Evolutionary conservation across 2,888 invertebrate species (phyloP).

Genomic region (Latheticus oryzae): DNA sequence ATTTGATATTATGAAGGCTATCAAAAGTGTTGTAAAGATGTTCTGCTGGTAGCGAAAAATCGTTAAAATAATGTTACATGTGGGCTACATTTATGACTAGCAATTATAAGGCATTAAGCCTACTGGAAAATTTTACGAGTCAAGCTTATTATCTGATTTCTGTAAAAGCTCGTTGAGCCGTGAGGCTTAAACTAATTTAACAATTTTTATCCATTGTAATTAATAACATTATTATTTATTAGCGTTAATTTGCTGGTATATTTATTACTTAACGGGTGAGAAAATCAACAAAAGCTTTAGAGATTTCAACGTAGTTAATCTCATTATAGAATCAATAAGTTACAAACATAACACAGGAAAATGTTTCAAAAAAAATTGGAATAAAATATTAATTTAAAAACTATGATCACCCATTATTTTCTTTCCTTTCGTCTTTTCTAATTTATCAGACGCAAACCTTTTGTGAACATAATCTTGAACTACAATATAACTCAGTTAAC

Average conservation of each 20-base stretch:
- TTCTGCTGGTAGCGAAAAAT: conserved; percentile 12
- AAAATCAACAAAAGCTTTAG: conserved; percentile 1
- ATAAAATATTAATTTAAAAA: too few species aligned
- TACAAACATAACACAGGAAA: too few species aligned
- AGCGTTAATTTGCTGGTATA: too few species aligned
- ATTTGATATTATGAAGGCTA: conserved; percentile 3
- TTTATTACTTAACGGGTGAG: too few species aligned
- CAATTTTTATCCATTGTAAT: conserved; percentile 5
- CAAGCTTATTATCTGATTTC: background rate
- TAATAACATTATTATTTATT: background rate
- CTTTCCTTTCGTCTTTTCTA: too few species aligned
- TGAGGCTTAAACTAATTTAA: background rate
- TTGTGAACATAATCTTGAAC: conserved; percentile 12
- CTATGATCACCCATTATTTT: too few species aligned
- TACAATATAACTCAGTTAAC: conserved; percentile 24
- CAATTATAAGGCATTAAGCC: conserved; percentile 11
- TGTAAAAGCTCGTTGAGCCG: conserved; percentile 7
- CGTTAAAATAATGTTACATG: conserved; percentile 21
- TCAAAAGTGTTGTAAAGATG: conserved; percentile 10
- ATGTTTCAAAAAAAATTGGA: too few species aligned
- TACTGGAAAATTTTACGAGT: conserved; percentile 5
- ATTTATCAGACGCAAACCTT: conserved; percentile 23
- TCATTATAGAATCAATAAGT: conserved; percentile 2
- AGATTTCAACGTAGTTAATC: background rate
- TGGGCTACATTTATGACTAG: conserved; percentile 7